Base-by-base conservation (phyloP, 1,140 invertebrate genomes). In the Orius insidiosus region DNA sequence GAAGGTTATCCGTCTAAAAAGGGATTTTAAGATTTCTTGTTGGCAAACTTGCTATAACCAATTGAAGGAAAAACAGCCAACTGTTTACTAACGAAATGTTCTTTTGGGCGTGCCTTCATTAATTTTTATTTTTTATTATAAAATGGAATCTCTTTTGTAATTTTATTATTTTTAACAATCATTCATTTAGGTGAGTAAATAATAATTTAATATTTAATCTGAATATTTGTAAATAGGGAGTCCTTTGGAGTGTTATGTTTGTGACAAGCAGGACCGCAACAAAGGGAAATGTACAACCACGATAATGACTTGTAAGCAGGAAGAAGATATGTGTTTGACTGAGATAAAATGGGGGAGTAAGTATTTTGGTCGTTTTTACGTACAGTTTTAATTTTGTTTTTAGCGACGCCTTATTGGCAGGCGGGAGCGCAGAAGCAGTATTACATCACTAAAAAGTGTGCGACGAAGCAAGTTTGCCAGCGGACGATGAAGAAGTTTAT, bases 371-470 rank as follows among this genome's bases (percentile, higher is more conserved):
- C 11, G 16, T 44, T 44, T 10, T 9, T 31, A 5, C 19, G 30
- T 16, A n/a, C n/a, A n/a, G n/a, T 24, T 44, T 11, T 14, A 32
- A 24, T 24, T 47, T 13, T 10, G n/a, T 38, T 49, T 46, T 33
- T 14, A 49, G 51, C 44, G 3, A 84, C 84, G 10, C 87, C 86
- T 0, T 96, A 94, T 60, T 98, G 92, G 86, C 81, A 84, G 5
- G 82, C 85, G 56, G 84, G 85, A 40, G 88, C 87, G 5, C 74
- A 83, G 39, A 93, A 97, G 60, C 89, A 96, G 55, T 90, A 83
- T 65, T 96, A 89, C 58, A 76, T 98, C 16, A 88, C 85, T 0
- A 98, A 98, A 65, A 66, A 72, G 24, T 98, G 93, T 71, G 76
- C 86, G 10, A 81, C 77, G 8, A 78, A 79, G 59, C 70, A 75